Conservation (phyloP, 2,888 invertebrate genomes). For the Leuctra nigra region DNA sequence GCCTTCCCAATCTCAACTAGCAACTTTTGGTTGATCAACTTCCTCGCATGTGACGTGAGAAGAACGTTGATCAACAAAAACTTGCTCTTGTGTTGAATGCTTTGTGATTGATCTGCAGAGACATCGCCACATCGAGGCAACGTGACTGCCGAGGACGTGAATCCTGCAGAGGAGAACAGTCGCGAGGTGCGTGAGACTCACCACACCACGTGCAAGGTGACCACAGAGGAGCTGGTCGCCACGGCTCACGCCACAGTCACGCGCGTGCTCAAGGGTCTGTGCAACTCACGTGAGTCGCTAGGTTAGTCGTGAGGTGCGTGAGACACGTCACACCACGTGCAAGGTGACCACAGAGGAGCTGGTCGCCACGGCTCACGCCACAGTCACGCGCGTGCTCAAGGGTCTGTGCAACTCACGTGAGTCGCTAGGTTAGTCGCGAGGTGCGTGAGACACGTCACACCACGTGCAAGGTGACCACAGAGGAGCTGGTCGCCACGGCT, state of each 20-base stretch:
- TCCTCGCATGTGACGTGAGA: too few species aligned
- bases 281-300: slow-evolving; percentile 35
- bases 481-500: slow-evolving; percentile 40
- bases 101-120: too few species aligned
- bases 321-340: slow-evolving; percentile 39
- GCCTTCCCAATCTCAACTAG: too few species aligned
- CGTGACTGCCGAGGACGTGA: too few species aligned
- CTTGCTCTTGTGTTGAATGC: too few species aligned
- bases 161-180: slow-evolving; percentile 2
- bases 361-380: slow-evolving; percentile 40
- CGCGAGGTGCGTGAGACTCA: slow-evolving; percentile 37
- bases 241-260: slow-evolving; percentile 40
- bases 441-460: slow-evolving; percentile 39
- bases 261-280: slow-evolving; percentile 39
- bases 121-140: too few species aligned
- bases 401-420: slow-evolving; percentile 39
- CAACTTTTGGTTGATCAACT: too few species aligned
- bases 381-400: slow-evolving; percentile 39
- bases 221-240: slow-evolving; percentile 39
- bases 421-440: slow-evolving; percentile 26
- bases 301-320: slow-evolving; percentile 33
- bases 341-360: slow-evolving; percentile 39
- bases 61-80: too few species aligned
- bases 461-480: slow-evolving; percentile 39
- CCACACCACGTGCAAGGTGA: slow-evolving; percentile 39